phyloP scores from a whole-genome alignment of 2,113 vertebrate species.

The Brienomyrus brachyistius region DNA sequence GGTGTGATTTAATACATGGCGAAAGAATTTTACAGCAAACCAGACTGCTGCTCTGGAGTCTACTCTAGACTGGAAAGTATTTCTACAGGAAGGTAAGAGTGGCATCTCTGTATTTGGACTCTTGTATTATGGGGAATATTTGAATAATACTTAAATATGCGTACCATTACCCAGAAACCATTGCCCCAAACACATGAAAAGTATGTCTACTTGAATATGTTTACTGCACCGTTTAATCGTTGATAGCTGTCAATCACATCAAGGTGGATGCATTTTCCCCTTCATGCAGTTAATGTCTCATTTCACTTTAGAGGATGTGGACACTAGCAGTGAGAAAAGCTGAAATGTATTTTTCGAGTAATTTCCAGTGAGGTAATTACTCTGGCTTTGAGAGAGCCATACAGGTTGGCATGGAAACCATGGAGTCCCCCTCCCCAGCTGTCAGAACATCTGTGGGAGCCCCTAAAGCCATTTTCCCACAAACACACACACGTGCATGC shows the following conservation, averaged over 20 bases:
- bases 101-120: not conserved
- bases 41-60: not conserved
- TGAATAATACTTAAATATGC: not conserved
- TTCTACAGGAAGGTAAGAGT: not conserved
- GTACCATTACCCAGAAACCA: not conserved
- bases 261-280: not conserved
- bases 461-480: not conserved
- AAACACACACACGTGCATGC: not conserved
- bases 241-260: not conserved
- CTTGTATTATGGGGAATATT: not conserved
- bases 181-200: not conserved
- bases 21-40: not conserved
- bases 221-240: not conserved
- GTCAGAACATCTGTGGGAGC: slow-evolving; percentile 4
- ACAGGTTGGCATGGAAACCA: slow-evolving; percentile 20
- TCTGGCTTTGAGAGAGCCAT: not conserved
- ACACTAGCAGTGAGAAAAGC: slow-evolving; percentile 3
- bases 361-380: slow-evolving; percentile 23
- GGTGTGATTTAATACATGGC: not conserved
- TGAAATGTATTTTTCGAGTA: not conserved
- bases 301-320: not conserved
- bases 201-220: not conserved
- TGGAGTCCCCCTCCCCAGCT: not conserved
- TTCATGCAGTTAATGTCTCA: not conserved
- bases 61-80: not conserved